These are phyloP conservation scores for Gracilinanus agilis DNA, from an alignment of 2,113 vertebrate genomes.

Conservation along the genomic window DNA sequence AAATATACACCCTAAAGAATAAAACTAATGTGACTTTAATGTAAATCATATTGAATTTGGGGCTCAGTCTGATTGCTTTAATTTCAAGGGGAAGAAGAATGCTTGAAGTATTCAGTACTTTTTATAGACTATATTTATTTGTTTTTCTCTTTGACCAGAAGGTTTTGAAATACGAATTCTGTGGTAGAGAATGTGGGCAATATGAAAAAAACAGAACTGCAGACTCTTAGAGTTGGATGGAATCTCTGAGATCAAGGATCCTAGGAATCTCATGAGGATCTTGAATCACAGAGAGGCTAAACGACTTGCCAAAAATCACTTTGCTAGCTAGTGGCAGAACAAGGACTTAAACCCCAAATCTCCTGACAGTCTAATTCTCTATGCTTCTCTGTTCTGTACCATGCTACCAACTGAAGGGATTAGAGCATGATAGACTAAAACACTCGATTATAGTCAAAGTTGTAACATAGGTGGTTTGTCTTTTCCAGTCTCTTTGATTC, in stretches of 20 bases:
- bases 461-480: not conserved
- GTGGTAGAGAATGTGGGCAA: not conserved
- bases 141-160: not conserved
- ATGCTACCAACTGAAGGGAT: not conserved
- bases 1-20: conserved; percentile 18
- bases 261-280: not conserved
- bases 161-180: not conserved
- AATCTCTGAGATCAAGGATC: not conserved
- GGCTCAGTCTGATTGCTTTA: conserved; percentile 10
- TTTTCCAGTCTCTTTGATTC: not conserved
- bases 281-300: not conserved
- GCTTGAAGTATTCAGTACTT: not conserved
- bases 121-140: not conserved
- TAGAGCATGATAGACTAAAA: too few species aligned
- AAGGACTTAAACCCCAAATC: not conserved
- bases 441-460: not conserved
- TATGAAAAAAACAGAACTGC: not conserved
- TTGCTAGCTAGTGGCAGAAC: not conserved
- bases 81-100: conserved; percentile 4
- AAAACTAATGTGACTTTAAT: conserved; percentile 11
- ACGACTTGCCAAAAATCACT: not conserved
- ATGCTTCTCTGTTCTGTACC: not conserved
- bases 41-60: not conserved
- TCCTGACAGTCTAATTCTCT: not conserved
- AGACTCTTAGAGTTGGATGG: not conserved